Evolutionary conservation across 64 coral and sea anemone species (phyloP).

Genomic region (Porites lutea): DNA sequence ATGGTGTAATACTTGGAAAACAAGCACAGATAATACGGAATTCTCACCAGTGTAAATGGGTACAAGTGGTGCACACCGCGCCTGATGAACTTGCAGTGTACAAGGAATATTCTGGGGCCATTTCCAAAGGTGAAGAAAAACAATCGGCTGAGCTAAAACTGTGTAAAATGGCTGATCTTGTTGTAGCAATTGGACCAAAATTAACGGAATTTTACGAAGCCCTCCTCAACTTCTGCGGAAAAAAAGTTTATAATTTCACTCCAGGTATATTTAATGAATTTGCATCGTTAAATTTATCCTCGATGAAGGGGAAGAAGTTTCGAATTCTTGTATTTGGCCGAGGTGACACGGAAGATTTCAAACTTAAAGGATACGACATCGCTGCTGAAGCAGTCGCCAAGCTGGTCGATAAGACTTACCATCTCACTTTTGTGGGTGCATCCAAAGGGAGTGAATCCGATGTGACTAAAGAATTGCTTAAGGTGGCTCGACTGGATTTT

Average conservation of each 20-base stretch:
- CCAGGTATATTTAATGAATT: background rate
- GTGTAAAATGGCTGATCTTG: slow-evolving; percentile 3
- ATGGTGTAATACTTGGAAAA: background rate
- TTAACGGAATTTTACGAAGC: background rate
- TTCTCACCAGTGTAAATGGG: background rate
- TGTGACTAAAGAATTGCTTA: too few species aligned
- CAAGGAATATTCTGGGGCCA: background rate
- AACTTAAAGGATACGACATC: background rate
- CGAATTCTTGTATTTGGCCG: background rate
- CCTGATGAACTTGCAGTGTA: background rate
- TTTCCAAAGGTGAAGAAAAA: background rate
- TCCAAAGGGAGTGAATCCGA: background rate
- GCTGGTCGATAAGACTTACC: background rate
- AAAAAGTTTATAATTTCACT: background rate
- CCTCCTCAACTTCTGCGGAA: background rate
- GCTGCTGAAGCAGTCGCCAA: slow-evolving; percentile 1
- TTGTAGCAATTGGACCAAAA: slow-evolving; percentile 2
- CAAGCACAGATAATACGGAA: background rate
- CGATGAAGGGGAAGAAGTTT: background rate
- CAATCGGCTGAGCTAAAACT: background rate
- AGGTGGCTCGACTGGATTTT: too few species aligned
- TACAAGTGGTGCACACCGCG: background rate
- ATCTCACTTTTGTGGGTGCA: slow-evolving; percentile 7
- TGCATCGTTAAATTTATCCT: too few species aligned
- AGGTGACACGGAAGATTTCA: slow-evolving; percentile 3